A percentile compares a stretch with the other conserved stretches of the same genome.
phyloP scores from a whole-genome alignment of 2,797 vertebrate species.

The Sphaeramia orbicularis region DNA sequence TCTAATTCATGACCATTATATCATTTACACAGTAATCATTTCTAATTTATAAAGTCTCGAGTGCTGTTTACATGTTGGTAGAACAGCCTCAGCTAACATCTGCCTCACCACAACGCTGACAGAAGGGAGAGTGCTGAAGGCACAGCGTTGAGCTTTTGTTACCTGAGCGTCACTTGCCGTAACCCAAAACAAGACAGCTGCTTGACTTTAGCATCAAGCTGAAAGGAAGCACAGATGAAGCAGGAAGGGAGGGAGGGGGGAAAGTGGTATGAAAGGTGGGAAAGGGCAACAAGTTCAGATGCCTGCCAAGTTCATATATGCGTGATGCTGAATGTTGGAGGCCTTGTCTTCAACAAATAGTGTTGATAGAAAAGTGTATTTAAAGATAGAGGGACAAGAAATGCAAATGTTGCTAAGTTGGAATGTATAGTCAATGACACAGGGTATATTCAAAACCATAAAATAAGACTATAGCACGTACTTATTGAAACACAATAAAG shows the following conservation, averaged over 20 bases:
- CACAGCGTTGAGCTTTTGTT: conserved; percentile 69
- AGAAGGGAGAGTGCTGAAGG: conserved; percentile 56
- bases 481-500: conserved; percentile 17
- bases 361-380: conserved; percentile 30
- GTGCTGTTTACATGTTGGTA: conserved; percentile 11
- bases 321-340: conserved; percentile 16
- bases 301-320: conserved; percentile 57
- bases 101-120: conserved; percentile 54
- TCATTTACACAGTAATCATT: conserved; percentile 40
- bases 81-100: conserved; percentile 63
- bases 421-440: conserved; percentile 21
- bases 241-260: not conserved
- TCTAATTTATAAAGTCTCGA: conserved; percentile 51
- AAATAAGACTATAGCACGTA: not conserved
- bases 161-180: conserved; percentile 73
- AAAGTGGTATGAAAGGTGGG: not conserved
- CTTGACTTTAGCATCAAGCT: conserved; percentile 65
- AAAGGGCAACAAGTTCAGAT: conserved; percentile 44
- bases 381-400: conserved; percentile 17
- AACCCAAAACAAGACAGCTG: conserved; percentile 78
- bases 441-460: conserved; percentile 11
- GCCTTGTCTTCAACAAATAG: conserved; percentile 21
- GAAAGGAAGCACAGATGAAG: conserved; percentile 63
- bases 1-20: conserved; percentile 31
- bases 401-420: conserved; percentile 19